Percentiles rank a stretch among this genome's conserved stretches.
Evolutionary conservation across 2,888 invertebrate genomes (phyloP).

Genomic region (Synanthedon tipuliformis): DNA sequence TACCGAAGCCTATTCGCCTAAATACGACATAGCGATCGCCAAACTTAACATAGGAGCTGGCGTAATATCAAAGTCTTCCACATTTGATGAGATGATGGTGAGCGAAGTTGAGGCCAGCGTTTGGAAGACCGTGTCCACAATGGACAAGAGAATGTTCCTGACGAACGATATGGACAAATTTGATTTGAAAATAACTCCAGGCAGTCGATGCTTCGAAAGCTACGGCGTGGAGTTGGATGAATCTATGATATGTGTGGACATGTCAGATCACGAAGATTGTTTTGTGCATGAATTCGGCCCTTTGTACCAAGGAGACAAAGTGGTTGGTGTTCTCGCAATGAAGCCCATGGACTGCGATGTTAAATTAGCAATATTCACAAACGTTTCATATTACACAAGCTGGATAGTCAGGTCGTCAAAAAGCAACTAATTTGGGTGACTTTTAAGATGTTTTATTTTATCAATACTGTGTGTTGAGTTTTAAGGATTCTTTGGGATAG

Average conservation of each 20-base stretch:
- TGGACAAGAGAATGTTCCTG: conserved; percentile 42
- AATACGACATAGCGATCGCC: conserved; percentile 48
- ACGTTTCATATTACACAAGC: conserved; percentile 20
- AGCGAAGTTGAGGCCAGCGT: conserved; percentile 25
- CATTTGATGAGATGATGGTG: conserved; percentile 22
- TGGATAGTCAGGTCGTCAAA: conserved; percentile 21
- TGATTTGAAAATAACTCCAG: conserved; percentile 16
- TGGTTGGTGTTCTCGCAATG: conserved; percentile 38
- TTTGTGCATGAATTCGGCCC: conserved; percentile 55
- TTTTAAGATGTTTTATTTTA: not conserved
- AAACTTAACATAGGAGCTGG: conserved; percentile 32
- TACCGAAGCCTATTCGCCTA: conserved; percentile 16
- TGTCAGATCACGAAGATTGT: conserved; percentile 39
- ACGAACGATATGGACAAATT: conserved; percentile 43
- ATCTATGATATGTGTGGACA: conserved; percentile 40
- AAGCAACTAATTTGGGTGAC: conserved; percentile 11
- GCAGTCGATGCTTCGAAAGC: conserved; percentile 28
- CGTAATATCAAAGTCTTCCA: conserved; percentile 24
- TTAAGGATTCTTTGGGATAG: too few relatives aligned
- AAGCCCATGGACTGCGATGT: conserved; percentile 40
- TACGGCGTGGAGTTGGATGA: conserved; percentile 34
- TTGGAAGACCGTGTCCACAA: conserved; percentile 51
- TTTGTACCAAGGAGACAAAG: conserved; percentile 29
- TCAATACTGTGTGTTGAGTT: not conserved
- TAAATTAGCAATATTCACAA: conserved; percentile 23